phyloP scores from a whole-genome alignment of 2,888 invertebrate species.

The Micropterix aruncella region DNA sequence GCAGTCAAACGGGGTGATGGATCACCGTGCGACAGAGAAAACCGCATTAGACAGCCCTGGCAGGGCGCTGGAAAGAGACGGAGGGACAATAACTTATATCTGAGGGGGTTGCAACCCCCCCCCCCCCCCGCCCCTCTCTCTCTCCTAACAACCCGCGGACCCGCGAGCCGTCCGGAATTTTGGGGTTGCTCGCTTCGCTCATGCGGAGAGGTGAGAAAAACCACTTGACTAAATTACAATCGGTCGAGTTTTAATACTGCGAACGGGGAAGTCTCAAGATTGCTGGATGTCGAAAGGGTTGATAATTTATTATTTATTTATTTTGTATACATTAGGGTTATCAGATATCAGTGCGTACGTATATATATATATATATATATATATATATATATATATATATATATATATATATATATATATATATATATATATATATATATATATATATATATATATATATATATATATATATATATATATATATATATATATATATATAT shows the following conservation, averaged over 20 bases:
- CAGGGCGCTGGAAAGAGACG: neutral
- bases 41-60: neutral
- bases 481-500: too few species aligned
- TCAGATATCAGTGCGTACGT: too few species aligned
- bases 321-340: too few species aligned
- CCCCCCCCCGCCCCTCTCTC: neutral
- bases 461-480: too few species aligned
- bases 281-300: too few species aligned
- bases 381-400: neutral
- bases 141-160: too few species aligned
- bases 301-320: too few species aligned
- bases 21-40: neutral
- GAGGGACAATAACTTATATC: neutral
- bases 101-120: neutral
- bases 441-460: too few species aligned
- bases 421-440: too few species aligned
- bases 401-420: too few species aligned
- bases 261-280: too few species aligned
- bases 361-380: neutral
- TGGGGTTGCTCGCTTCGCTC: neutral
- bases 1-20: neutral
- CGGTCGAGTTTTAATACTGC: too few species aligned
- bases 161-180: neutral
- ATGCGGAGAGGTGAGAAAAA: neutral
- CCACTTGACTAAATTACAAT: neutral